These are phyloP conservation scores for Sebastes miniatus DNA, from an alignment of 2,797 vertebrate species.

Conservation along the genomic window DNA sequence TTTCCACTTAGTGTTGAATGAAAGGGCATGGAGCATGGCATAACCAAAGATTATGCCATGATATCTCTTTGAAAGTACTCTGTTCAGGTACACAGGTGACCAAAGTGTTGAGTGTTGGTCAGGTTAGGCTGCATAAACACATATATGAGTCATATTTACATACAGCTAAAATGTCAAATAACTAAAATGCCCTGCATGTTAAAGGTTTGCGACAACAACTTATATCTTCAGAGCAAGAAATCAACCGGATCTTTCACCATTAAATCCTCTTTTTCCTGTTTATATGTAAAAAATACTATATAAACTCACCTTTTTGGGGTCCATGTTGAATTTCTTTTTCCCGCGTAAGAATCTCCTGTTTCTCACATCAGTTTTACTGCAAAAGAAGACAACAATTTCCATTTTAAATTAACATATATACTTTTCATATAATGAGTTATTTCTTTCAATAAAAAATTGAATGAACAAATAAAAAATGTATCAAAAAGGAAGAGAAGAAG, in stretches of 20 bases:
- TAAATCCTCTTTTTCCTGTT: background rate
- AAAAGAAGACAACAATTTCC: conserved; percentile 3
- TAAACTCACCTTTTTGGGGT: conserved; percentile 85
- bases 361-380: conserved; percentile 83
- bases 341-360: conserved; percentile 84
- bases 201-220: background rate
- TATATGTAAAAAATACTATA: background rate
- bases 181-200: no score
- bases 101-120: background rate
- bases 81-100: background rate
- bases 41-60: background rate
- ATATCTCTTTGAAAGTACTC: background rate
- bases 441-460: background rate
- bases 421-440: background rate
- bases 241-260: background rate
- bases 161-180: no score
- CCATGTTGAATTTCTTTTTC: conserved; percentile 97
- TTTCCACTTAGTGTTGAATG: background rate
- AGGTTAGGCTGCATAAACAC: background rate
- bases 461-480: background rate
- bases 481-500: background rate
- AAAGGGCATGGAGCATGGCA: background rate
- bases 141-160: background rate
- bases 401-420: background rate
- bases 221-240: background rate